Conservation (phyloP, 2,797 vertebrate species). For the Hipposideros larvatus region DNA sequence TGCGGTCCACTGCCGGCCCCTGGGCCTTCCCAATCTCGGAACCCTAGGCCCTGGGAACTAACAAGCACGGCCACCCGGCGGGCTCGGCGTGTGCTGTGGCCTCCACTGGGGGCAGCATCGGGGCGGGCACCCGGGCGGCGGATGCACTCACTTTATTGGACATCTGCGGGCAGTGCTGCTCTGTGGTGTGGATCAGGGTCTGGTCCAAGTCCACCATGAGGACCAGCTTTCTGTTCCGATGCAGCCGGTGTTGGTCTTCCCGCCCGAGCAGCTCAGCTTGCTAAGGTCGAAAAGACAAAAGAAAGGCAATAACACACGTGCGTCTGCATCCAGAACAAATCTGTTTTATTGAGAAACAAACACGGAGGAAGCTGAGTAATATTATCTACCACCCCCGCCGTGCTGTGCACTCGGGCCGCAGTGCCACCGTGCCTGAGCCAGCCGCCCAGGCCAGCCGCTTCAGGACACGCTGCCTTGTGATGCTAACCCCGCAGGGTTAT, state of each 20-base stretch:
- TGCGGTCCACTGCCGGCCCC: background rate
- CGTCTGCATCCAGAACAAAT: background rate
- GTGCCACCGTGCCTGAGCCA: background rate
- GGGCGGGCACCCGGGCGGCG: too few species aligned
- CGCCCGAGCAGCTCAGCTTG: constrained; percentile 97
- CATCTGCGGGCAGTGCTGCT: constrained; percentile 96
- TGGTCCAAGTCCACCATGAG: constrained; percentile 99
- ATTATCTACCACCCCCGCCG: rapidly evolving
- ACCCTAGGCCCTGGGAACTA: too few species aligned
- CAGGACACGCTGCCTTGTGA: background rate
- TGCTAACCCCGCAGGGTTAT: rapidly evolving
- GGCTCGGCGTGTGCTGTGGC: background rate
- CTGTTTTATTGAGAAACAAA: background rate
- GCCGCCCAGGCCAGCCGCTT: too few species aligned
- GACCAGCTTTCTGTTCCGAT: constrained; percentile 96
- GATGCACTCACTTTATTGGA: constrained; percentile 92
- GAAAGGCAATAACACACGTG: background rate
- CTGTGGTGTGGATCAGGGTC: constrained; percentile 98
- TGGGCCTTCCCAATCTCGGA: background rate
- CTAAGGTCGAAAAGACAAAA: constrained; percentile 86
- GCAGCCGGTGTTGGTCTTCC: constrained; percentile 97
- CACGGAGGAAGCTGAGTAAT: rapidly evolving
- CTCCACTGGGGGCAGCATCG: too few species aligned
- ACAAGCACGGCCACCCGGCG: rapidly evolving
- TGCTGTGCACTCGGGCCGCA: background rate